Conservation (phyloP, 1,140 invertebrate species). For the Drosophila nannoptera region DNA sequence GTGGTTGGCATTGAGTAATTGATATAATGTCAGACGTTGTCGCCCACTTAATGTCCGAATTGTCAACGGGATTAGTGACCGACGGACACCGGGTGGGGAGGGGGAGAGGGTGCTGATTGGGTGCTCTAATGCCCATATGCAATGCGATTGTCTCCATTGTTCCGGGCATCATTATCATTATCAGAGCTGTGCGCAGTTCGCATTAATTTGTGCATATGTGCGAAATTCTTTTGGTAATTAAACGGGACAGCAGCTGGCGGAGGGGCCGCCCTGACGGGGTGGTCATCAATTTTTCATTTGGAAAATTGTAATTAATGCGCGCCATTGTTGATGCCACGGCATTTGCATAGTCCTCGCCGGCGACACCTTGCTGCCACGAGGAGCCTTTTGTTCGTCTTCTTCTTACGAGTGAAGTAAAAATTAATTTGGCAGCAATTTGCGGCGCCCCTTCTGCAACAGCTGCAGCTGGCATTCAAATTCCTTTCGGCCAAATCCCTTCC, state of each 20-base stretch:
- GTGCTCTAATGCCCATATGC: conserved; percentile 57
- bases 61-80: conserved; percentile 63
- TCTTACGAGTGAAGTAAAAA: conserved; percentile 50
- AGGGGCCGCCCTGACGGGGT: background rate
- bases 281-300: conserved; percentile 53
- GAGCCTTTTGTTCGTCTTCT: conserved; percentile 21
- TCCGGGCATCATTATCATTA: conserved; percentile 65
- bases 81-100: no score
- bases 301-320: conserved; percentile 58
- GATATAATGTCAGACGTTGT: conserved; percentile 67
- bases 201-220: conserved; percentile 71
- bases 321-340: conserved; percentile 58
- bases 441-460: conserved; percentile 42
- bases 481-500: conserved; percentile 25
- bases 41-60: conserved; percentile 70
- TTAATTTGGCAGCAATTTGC: conserved; percentile 50
- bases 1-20: conserved; percentile 66
- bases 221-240: conserved; percentile 68
- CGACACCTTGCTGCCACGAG: conserved; percentile 25
- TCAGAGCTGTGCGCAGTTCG: conserved; percentile 26
- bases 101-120: conserved; percentile 9
- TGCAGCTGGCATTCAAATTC: conserved; percentile 64
- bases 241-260: conserved; percentile 28
- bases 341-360: conserved; percentile 48
- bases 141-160: conserved; percentile 20